phyloP scores from a whole-genome alignment of 2,888 invertebrate species.

The Agapostemon virescens region DNA sequence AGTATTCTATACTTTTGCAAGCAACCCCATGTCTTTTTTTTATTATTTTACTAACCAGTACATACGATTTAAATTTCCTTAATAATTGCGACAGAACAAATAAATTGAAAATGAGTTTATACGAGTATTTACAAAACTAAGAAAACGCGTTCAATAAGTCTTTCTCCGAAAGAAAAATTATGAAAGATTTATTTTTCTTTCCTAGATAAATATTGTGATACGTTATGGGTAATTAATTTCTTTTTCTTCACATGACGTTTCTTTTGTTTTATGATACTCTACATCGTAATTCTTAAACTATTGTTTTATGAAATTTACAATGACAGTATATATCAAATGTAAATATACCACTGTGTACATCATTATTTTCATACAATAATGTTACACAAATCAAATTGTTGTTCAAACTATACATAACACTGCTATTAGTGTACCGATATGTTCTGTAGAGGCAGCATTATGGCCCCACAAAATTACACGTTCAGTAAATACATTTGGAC shows the following conservation, averaged over 20 bases:
- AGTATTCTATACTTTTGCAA: slow-evolving; percentile 63
- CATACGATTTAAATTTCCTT: slow-evolving; percentile 50
- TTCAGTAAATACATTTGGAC: slow-evolving; percentile 66
- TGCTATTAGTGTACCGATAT: slow-evolving; percentile 64
- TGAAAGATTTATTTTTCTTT: slow-evolving; percentile 46
- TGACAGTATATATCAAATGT: slow-evolving; percentile 18
- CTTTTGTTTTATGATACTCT: not conserved
- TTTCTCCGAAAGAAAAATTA: slow-evolving; percentile 44
- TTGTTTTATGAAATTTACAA: slow-evolving; percentile 28
- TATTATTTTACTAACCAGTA: slow-evolving; percentile 61
- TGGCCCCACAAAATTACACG: slow-evolving; percentile 60
- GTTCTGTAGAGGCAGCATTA: slow-evolving; percentile 59
- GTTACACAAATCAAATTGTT: slow-evolving; percentile 46
- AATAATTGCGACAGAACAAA: slow-evolving; percentile 51
- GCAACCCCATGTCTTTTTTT: slow-evolving; percentile 55
- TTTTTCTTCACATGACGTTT: not conserved
- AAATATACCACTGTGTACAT: slow-evolving; percentile 48
- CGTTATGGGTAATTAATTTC: slow-evolving; percentile 25
- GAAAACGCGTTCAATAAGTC: slow-evolving; percentile 45
- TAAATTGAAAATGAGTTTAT: slow-evolving; percentile 37
- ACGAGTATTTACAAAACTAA: slow-evolving; percentile 59
- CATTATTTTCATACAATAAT: slow-evolving; percentile 44
- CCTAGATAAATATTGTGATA: slow-evolving; percentile 35
- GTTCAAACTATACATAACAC: slow-evolving; percentile 45
- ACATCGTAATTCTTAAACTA: slow-evolving; percentile 15